Conservation (phyloP, 1,140 invertebrate genomes). For the Solen grandis region DNA sequence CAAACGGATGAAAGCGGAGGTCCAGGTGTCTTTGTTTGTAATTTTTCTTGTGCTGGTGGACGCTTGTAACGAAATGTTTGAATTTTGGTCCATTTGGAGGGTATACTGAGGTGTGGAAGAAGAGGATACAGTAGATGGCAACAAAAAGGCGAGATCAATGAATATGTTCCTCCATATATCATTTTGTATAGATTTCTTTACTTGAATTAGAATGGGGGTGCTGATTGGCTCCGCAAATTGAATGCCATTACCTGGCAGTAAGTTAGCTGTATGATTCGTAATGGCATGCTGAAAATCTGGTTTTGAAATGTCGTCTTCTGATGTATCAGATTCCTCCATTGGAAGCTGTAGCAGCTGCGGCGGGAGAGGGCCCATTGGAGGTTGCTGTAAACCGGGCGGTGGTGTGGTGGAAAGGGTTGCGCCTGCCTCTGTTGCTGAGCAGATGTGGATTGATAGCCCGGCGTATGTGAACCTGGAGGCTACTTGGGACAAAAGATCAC, state of each 20-base stretch:
- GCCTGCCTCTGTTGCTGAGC: no score
- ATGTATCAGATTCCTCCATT: background rate
- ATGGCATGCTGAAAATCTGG: background rate
- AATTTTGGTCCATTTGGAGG: slow-evolving; percentile 1
- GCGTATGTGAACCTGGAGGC: no score
- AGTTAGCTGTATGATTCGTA: background rate
- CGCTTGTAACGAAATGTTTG: background rate
- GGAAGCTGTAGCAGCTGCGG: background rate
- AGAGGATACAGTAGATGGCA: background rate
- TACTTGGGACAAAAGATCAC: no score
- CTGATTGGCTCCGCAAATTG: slow-evolving; percentile 6
- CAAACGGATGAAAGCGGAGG: slow-evolving; percentile 33
- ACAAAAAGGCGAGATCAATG: background rate
- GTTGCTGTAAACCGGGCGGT: no score
- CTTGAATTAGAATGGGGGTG: background rate
- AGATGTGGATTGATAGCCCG: no score
- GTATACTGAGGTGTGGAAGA: background rate
- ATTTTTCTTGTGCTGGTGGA: slow-evolving; percentile 1
- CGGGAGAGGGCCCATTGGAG: background rate
- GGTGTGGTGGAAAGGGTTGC: no score
- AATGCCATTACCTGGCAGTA: slow-evolving; percentile 12
- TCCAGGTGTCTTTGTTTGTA: slow-evolving; percentile 15
- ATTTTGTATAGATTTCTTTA: background rate
- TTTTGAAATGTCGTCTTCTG: background rate
- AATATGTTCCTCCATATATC: background rate